Base-by-base conservation (phyloP, 2,888 invertebrate genomes). In the Altica lythri region DNA sequence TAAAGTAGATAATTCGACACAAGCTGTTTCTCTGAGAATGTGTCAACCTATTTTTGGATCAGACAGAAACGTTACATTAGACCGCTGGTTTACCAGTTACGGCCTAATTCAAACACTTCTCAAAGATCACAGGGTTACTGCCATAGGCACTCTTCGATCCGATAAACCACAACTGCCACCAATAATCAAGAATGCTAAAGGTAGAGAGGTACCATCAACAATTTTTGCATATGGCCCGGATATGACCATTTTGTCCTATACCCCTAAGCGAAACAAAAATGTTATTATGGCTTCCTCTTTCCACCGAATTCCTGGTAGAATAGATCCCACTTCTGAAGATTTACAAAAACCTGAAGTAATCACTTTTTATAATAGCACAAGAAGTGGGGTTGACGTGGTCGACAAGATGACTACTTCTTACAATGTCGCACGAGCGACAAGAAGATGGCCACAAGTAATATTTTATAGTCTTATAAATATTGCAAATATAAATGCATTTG, bases 201-300 rank as follows among this genome's bases (percentile, higher is more conserved):
- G 17, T 8, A 19, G 54, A 8, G 10, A 25, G 13, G 19, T 30
- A 2, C 29, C 19, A 2, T 46, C 29, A 12, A 8, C 47, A 22
- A 14, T 56, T 27, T 52, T 37, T 35, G 48, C 29, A 17, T 56
- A 42, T 51, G 40, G 12, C 10, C 35, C 38, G 42, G 34, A 50
- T 16, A 32, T 40, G 22, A 53, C 45, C 8, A 14, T 42, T 10
- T 6, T 51, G 12, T 54, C 57, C 2, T 42, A 45, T 29, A 19
- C 19, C 6, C 42, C 42, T 2, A 54, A 43, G 29, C 50, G 43
- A 30, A 34, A 27, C 14, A 57, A 57, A 38, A 45, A 53, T 25
- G 40, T 53, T 16, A 10, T 49, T n/a, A n/a, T 51, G 12, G 9
- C 42, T 18, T 51, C 43, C 12, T 43, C 54, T 1, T 37, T 57